Evolutionary conservation across 2,888 invertebrate genomes (phyloP).

Genomic region (Cetonia aurata): DNA sequence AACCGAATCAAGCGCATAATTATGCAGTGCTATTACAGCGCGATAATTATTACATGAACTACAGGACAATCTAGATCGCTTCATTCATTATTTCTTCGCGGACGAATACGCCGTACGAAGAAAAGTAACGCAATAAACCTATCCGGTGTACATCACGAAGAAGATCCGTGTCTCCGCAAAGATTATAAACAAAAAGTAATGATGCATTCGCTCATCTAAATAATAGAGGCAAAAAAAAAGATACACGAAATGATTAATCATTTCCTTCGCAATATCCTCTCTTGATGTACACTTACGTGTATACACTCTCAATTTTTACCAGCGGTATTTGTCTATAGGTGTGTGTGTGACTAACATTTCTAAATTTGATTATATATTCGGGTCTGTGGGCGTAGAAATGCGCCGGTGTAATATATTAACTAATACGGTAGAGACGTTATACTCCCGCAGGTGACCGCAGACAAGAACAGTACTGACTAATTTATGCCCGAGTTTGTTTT

Average conservation of each 20-base stretch:
- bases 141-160: too few species aligned
- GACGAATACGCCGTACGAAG: too few species aligned
- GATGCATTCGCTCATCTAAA: too few species aligned
- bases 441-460: slow-evolving; percentile 24
- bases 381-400: slow-evolving; percentile 29
- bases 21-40: neutral
- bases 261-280: slow-evolving; percentile 9
- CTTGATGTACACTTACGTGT: neutral
- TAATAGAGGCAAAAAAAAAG: too few species aligned
- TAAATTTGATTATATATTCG: slow-evolving; percentile 31
- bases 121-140: too few species aligned
- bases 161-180: too few species aligned
- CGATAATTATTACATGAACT: too few species aligned
- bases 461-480: slow-evolving; percentile 12
- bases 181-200: too few species aligned
- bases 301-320: neutral
- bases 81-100: too few species aligned
- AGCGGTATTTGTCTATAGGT: neutral
- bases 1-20: slow-evolving; percentile 34
- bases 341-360: slow-evolving; percentile 29
- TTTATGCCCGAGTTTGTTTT: slow-evolving; percentile 38
- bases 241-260: slow-evolving; percentile 6
- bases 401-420: neutral
- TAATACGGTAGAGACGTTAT: slow-evolving; percentile 12
- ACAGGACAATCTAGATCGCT: too few species aligned